A percentile compares a stretch with the other conserved stretches of the same genome.
phyloP scores from a whole-genome alignment of 2,113 vertebrate species.

The Dolichotis patagonum region DNA sequence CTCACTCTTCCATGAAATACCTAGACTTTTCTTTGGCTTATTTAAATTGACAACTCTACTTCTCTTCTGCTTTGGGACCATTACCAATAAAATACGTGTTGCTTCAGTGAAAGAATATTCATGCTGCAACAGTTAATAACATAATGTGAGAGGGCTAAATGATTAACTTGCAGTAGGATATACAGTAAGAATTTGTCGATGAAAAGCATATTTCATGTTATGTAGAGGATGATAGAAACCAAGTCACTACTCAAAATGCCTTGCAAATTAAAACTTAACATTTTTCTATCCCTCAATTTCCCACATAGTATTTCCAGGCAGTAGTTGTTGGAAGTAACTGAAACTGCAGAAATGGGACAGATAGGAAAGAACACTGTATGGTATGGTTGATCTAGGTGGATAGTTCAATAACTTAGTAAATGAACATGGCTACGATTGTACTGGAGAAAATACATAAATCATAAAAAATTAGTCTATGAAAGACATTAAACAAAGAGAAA shows the following conservation, averaged over 20 bases:
- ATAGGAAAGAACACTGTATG: no score
- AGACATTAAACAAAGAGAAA: background rate
- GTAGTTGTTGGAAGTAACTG: background rate
- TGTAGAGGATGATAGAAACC: background rate
- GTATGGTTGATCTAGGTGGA: no score
- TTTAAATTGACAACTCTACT: background rate
- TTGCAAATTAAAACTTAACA: background rate
- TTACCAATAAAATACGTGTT: no score
- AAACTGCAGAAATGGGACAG: no score
- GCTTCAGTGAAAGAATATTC: background rate
- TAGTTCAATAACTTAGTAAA: no score
- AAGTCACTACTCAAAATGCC: background rate
- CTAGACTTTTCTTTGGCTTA: background rate
- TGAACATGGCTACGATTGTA: background rate
- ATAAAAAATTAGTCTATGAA: background rate
- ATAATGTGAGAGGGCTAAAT: background rate
- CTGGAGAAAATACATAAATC: background rate
- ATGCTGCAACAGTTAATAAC: background rate
- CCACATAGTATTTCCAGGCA: no score
- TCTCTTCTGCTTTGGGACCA: background rate
- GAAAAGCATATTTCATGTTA: background rate
- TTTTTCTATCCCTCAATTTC: background rate
- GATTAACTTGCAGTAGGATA: fast-evolving
- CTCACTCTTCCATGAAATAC: background rate
- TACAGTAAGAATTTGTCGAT: no score